Conservation (phyloP, 2,797 vertebrate genomes). For the Pipistrellus kuhlii region DNA sequence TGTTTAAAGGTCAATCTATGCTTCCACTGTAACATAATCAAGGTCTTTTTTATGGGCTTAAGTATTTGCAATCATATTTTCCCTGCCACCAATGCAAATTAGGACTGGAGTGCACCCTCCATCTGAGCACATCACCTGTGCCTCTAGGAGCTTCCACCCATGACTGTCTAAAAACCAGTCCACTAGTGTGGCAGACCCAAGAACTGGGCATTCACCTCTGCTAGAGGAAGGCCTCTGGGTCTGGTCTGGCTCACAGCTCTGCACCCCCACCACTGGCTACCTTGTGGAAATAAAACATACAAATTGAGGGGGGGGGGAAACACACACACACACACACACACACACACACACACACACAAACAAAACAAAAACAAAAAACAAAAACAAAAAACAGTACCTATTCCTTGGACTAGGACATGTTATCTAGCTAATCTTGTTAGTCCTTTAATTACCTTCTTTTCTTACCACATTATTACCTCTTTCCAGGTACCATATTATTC, state of each 20-base stretch:
- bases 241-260: accelerated
- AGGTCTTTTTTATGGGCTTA: neutral
- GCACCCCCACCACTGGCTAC: neutral
- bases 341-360: no score
- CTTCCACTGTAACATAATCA: neutral
- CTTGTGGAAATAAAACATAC: constrained; percentile 81
- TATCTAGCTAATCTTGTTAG: neutral
- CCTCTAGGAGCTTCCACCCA: constrained; percentile 78
- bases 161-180: constrained; percentile 93
- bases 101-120: no score
- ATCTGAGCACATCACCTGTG: constrained; percentile 56
- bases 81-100: neutral
- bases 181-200: constrained; percentile 92
- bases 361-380: no score
- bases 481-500: neutral
- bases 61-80: neutral
- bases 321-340: no score
- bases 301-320: neutral
- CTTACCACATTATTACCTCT: neutral
- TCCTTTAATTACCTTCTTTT: neutral
- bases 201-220: constrained; percentile 90
- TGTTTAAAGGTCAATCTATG: neutral
- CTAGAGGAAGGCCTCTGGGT: constrained; percentile 82
- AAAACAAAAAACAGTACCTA: neutral
- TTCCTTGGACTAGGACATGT: neutral